A percentile compares a stretch with the other conserved stretches of the same genome.
Evolutionary conservation across 2,113 vertebrate genomes (phyloP).

Genomic region (Sigmodon hispidus): DNA sequence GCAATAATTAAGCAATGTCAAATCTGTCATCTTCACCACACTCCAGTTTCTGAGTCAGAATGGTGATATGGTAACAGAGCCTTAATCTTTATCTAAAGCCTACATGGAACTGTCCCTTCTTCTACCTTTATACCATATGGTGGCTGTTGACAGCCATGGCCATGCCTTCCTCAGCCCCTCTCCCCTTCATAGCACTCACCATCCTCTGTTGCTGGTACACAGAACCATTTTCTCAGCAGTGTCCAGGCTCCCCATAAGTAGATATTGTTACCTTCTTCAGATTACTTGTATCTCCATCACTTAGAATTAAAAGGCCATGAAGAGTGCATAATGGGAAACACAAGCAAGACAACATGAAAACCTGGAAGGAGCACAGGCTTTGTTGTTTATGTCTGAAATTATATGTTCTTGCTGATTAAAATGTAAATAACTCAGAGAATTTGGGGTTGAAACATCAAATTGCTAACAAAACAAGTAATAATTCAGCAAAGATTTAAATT

Average conservation of each 20-base stretch:
- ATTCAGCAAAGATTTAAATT: not conserved
- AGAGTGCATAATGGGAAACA: not conserved
- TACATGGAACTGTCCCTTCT: not conserved
- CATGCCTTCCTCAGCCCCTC: not conserved
- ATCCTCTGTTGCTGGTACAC: not conserved
- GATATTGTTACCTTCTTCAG: not conserved
- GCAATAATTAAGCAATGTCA: not conserved
- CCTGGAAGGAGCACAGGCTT: not conserved
- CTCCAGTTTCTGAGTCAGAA: not conserved
- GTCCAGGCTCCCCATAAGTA: not conserved
- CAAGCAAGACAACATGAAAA: not conserved
- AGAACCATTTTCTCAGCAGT: not conserved
- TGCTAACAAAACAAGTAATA: not conserved
- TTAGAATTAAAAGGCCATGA: not conserved
- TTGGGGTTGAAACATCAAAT: not conserved
- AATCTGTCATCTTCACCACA: rapidly evolving
- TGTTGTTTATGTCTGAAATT: not conserved
- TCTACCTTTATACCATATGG: not conserved
- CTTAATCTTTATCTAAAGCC: not conserved
- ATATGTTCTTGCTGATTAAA: not conserved
- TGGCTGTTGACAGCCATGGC: not conserved
- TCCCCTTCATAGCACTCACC: not conserved
- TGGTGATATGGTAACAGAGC: not conserved
- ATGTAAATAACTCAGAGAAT: not conserved
- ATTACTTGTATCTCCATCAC: too few relatives aligned